Evolutionary conservation across 2,113 vertebrate species (phyloP).

Genomic region (Trinectes maculatus): DNA sequence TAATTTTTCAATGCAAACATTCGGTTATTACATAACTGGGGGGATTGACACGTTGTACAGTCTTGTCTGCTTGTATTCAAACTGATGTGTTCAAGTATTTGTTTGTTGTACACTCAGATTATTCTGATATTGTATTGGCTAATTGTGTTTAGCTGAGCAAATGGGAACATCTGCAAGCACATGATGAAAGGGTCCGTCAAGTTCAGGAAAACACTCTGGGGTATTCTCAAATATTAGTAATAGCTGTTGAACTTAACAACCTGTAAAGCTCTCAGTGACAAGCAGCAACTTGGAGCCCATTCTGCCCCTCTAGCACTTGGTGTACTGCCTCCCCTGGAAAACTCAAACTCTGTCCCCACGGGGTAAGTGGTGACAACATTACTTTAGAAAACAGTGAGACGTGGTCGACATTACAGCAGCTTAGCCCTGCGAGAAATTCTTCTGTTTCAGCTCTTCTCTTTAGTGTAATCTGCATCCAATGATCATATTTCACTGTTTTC

Average conservation of each 20-base stretch:
- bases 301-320: neutral
- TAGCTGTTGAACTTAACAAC: neutral
- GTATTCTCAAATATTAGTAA: neutral
- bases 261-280: neutral
- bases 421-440: slow-evolving; percentile 13
- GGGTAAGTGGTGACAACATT: neutral
- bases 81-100: too few relatives aligned
- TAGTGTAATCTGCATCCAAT: slow-evolving; percentile 12
- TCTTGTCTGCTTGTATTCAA: too few relatives aligned
- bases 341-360: slow-evolving; percentile 7
- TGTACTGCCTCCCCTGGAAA: neutral
- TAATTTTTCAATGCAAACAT: too few relatives aligned
- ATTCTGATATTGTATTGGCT: too few relatives aligned
- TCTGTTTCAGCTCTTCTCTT: slow-evolving; percentile 11
- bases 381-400: neutral
- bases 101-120: too few relatives aligned
- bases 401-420: neutral
- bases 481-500: neutral
- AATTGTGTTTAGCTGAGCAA: neutral
- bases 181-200: neutral
- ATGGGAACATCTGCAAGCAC: neutral
- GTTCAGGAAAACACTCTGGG: neutral
- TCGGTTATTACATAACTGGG: too few relatives aligned
- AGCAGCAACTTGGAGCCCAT: neutral
- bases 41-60: too few relatives aligned